Conservation (phyloP, 2,888 invertebrate genomes). For the Mycogona germanica region DNA sequence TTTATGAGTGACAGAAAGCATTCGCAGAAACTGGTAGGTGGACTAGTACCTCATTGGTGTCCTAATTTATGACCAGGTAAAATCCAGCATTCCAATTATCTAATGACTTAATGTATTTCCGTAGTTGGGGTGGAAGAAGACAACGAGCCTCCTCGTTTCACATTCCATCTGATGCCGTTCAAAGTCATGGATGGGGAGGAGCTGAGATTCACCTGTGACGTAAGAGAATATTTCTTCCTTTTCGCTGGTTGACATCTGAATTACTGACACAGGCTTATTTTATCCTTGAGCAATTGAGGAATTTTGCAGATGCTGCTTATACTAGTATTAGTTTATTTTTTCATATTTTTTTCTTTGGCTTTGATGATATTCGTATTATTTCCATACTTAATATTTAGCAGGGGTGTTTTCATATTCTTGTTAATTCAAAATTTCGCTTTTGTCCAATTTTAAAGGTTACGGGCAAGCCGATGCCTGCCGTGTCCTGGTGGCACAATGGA, state of each 20-base stretch:
- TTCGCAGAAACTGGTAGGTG: too few relatives aligned
- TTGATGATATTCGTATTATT: too few relatives aligned
- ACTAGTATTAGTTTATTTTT: too few relatives aligned
- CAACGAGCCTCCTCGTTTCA: slow-evolving; percentile 60
- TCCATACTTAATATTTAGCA: too few relatives aligned
- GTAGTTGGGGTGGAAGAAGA: slow-evolving; percentile 43
- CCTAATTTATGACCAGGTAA: too few relatives aligned
- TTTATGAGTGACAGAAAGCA: too few relatives aligned
- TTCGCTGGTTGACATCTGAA: neutral
- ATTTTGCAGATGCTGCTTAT: too few relatives aligned
- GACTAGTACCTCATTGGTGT: too few relatives aligned
- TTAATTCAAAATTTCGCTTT: too few relatives aligned
- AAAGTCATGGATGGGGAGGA: slow-evolving; percentile 84
- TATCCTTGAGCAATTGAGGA: slow-evolving; percentile 20
- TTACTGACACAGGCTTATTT: neutral
- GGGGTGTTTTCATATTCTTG: too few relatives aligned
- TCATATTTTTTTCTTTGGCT: too few relatives aligned
- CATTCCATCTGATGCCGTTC: slow-evolving; percentile 54
- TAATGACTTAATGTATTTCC: neutral
- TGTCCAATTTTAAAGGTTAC: slow-evolving; percentile 16
- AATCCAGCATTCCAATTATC: too few relatives aligned
- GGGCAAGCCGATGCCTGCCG: slow-evolving; percentile 42
- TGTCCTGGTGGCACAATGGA: slow-evolving; percentile 66
- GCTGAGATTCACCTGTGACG: slow-evolving; percentile 54
- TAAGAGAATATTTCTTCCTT: slow-evolving; percentile 21